phyloP scores from a whole-genome alignment of 2,113 vertebrate species.

The Dermatemys mawii region DNA sequence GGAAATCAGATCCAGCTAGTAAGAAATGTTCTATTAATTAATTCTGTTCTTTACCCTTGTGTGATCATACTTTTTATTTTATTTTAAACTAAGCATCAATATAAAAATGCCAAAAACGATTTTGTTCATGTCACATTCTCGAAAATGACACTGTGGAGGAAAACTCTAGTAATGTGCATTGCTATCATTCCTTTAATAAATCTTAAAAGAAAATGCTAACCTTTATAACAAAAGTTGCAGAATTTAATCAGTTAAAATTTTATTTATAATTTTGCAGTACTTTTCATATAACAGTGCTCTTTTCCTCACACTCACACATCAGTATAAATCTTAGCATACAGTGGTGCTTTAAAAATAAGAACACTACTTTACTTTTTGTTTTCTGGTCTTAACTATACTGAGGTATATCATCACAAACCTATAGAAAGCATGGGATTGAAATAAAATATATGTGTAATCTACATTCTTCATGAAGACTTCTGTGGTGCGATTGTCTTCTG shows the following conservation, averaged over 20 bases:
- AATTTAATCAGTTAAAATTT: constrained; percentile 68
- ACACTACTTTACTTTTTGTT: constrained; percentile 9
- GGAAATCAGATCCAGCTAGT: not conserved
- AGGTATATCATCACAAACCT: constrained; percentile 41
- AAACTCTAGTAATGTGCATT: not conserved
- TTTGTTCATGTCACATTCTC: not conserved
- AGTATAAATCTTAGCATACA: constrained; percentile 45
- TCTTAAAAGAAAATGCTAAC: constrained; percentile 26
- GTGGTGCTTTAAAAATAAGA: constrained; percentile 41
- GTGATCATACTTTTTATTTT: not conserved
- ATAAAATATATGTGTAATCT: constrained; percentile 8
- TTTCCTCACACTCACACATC: constrained; percentile 38
- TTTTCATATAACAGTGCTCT: constrained; percentile 49
- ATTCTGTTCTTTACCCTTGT: not conserved
- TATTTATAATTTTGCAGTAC: constrained; percentile 55
- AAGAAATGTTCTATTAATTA: not conserved
- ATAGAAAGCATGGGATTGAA: constrained; percentile 35
- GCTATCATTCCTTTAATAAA: not conserved
- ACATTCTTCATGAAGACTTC: constrained; percentile 2
- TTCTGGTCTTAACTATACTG: constrained; percentile 38
- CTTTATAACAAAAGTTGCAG: constrained; percentile 52
- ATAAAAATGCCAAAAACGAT: not conserved
- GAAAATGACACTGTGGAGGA: not conserved
- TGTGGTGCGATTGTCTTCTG: constrained; percentile 10
- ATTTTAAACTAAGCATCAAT: not conserved